Evolutionary conservation across 2,113 vertebrate genomes (phyloP), one percentile per base, ranked within the genome.

Genomic region (Urocolius indicus): DNA sequence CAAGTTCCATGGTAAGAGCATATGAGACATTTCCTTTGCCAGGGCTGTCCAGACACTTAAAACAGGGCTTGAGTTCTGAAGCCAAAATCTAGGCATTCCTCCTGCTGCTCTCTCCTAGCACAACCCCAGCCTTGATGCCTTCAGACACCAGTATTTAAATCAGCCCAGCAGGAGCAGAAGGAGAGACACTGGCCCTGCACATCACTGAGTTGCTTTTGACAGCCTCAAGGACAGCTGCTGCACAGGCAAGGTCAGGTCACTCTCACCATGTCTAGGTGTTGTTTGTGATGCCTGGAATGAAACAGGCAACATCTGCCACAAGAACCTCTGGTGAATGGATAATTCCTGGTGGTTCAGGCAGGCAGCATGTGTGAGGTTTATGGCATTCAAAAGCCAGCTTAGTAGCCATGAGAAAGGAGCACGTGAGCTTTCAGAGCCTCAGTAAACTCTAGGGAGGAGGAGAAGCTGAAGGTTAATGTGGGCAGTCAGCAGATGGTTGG

Each of bases 251-350:
- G 62, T 16, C 34, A 78, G 17, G 45, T 30, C 38, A 26, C 38
- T 63, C 38, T 16, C 51, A 26, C 32, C 49, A 16, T 2, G 19
- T 27, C 76, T 10, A 32, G 5, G 16, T 48, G 26, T 38, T 38
- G 10, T 2, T n/a, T 2, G 5, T 9, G 24, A n/a, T n/a, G 34
- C 74, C 58, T 9, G 27, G 22, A 26, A 52, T 48, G 67, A 79
- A 72, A 59, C 1, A 4, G 19, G 45, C 0, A 0, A 30, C 51
- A 38, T 21, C 19, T 67, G 65, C 55, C 58, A 10, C 2, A 3
- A 2, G 43, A 38, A 73, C 43, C 51, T 38, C 45, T 58, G 69
- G 26, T 1, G 3, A 58, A 43, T 2, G 18, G 32, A 10, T 3
- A 62, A 43, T 13, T 49, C 59, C 63, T n/a, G n/a, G 23, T 10